A percentile compares a stretch with the other conserved stretches of the same genome.
Evolutionary conservation across 1,140 invertebrate genomes (phyloP).

Genomic region (Philotrypesis tridentata): DNA sequence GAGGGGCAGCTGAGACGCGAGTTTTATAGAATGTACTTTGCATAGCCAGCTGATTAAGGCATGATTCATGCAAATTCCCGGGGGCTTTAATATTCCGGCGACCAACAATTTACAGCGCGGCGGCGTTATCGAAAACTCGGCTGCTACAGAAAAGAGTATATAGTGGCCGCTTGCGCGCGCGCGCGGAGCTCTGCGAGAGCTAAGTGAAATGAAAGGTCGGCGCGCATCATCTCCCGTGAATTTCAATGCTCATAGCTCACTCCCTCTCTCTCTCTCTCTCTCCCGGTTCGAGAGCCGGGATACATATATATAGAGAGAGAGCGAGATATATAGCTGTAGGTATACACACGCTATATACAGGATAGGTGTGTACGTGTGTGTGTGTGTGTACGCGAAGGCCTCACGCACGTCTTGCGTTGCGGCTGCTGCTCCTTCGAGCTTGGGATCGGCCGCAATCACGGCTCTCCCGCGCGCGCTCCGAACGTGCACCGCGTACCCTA

Average conservation of each 20-base stretch:
- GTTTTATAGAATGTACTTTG: neutral
- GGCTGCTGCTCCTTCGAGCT: neutral
- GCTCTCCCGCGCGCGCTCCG: neutral
- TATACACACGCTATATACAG: too few species aligned
- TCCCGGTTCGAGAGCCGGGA: too few species aligned
- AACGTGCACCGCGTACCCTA: slow-evolving; percentile 34
- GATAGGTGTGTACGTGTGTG: too few species aligned
- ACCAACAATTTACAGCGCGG: neutral
- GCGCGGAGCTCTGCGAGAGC: too few species aligned
- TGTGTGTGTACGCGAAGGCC: neutral
- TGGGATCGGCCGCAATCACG: neutral
- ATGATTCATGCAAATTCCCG: neutral
- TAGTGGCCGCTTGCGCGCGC: neutral
- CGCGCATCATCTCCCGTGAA: neutral
- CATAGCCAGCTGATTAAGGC: neutral
- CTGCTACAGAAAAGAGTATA: neutral
- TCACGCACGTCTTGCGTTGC: neutral
- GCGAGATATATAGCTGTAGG: neutral
- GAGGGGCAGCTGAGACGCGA: neutral
- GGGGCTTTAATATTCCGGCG: neutral
- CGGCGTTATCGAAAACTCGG: neutral
- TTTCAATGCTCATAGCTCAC: neutral
- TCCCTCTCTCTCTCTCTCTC: too few species aligned
- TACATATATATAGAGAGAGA: neutral
- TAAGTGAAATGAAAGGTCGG: neutral